phyloP scores from a whole-genome alignment of 2,797 vertebrate genomes.

The Sphaeramia orbicularis region DNA sequence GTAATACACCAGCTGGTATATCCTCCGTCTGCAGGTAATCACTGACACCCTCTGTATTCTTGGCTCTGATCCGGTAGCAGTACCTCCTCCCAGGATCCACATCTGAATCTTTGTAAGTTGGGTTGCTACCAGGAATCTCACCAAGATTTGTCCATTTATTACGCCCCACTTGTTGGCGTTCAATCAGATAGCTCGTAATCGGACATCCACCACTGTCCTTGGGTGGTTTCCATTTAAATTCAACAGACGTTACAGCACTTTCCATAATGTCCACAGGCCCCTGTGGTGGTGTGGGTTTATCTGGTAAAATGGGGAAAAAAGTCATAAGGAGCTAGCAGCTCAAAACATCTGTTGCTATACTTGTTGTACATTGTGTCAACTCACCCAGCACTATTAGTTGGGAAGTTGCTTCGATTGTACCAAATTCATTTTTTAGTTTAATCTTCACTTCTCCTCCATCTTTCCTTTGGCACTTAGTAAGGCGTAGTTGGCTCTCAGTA shows the following conservation, averaged over 20 bases:
- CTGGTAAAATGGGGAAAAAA: slow-evolving; percentile 72
- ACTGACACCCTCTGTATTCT: slow-evolving; percentile 88
- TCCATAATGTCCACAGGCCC: slow-evolving; percentile 89
- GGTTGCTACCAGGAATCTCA: slow-evolving; percentile 73
- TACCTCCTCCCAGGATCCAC: slow-evolving; percentile 89
- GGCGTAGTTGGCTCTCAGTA: slow-evolving; percentile 80
- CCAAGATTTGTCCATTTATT: slow-evolving; percentile 88
- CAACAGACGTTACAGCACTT: slow-evolving; percentile 82
- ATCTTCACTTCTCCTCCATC: slow-evolving; percentile 89
- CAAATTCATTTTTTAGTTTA: slow-evolving; percentile 89
- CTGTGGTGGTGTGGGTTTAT: slow-evolving; percentile 90
- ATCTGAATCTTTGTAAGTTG: slow-evolving; percentile 83
- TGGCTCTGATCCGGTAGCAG: slow-evolving; percentile 89
- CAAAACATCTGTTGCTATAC: neutral
- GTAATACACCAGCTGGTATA: slow-evolving; percentile 86
- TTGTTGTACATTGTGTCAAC: slow-evolving; percentile 40
- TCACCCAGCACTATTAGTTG: slow-evolving; percentile 89
- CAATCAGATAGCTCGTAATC: slow-evolving; percentile 85
- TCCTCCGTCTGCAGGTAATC: slow-evolving; percentile 87
- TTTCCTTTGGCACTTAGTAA: slow-evolving; percentile 86
- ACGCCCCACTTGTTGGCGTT: slow-evolving; percentile 88
- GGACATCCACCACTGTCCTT: slow-evolving; percentile 89
- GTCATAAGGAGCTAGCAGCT: neutral
- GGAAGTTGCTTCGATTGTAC: slow-evolving; percentile 81
- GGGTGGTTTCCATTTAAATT: slow-evolving; percentile 90